A percentile compares a stretch with the other conserved stretches of the same genome.
Evolutionary conservation across 2,888 invertebrate species (phyloP).

Genomic region (Xylota sylvarum): DNA sequence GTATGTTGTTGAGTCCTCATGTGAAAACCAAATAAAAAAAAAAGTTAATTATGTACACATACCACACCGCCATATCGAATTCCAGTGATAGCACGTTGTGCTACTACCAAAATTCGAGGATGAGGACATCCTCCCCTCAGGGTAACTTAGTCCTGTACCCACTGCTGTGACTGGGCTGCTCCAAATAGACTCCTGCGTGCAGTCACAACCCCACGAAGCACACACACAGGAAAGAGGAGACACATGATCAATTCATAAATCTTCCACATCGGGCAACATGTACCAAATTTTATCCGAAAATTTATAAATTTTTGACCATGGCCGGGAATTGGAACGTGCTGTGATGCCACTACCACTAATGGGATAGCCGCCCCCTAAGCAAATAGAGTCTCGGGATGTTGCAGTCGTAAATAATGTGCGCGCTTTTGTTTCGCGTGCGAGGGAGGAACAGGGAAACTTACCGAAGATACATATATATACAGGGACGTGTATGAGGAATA

Average conservation of each 20-base stretch:
- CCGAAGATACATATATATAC: not conserved
- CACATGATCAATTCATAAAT: conserved; percentile 78
- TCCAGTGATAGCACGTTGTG: conserved; percentile 48
- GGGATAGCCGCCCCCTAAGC: conserved; percentile 39
- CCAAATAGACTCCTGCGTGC: conserved; percentile 47
- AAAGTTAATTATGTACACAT: conserved; percentile 59
- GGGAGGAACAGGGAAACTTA: not conserved
- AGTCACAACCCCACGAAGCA: not conserved
- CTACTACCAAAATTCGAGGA: conserved; percentile 15
- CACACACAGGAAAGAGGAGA: conserved; percentile 53
- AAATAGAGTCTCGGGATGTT: conserved; percentile 65
- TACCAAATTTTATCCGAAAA: conserved; percentile 72
- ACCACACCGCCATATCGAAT: conserved; percentile 34
- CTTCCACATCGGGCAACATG: conserved; percentile 78
- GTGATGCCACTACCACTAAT: conserved; percentile 62
- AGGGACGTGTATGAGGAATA: conserved; percentile 4
- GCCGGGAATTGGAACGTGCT: conserved; percentile 62
- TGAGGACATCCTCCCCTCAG: conserved; percentile 15
- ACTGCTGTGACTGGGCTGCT: conserved; percentile 13
- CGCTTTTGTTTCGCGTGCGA: conserved; percentile 48
- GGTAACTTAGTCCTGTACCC: conserved; percentile 36
- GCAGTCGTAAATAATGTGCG: conserved; percentile 64
- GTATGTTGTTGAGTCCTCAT: conserved; percentile 11
- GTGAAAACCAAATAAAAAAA: conserved; percentile 19
- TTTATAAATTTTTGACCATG: conserved; percentile 76